Base-by-base conservation (phyloP, 2,113 vertebrate genomes). In the Mesembrinibis cayennensis region DNA sequence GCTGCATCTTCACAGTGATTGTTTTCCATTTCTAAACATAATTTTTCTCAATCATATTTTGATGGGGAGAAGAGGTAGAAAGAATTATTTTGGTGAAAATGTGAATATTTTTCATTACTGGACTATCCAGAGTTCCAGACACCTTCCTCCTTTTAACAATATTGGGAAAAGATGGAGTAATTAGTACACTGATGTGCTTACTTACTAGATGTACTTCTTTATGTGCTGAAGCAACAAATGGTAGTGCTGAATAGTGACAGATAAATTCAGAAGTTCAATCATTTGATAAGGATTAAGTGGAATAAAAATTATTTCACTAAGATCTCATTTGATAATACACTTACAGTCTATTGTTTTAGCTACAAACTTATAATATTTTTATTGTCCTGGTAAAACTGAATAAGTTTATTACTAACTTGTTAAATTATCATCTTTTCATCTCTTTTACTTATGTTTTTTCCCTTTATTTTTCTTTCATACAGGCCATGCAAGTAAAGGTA, bases 401-500 rank as follows among this genome's bases (percentile, higher is more conserved):
- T 93, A 85, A 93, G 36, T 95, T 97, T 97, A 70, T 95, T 77
- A 93, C 17, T 93, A 89, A 96, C 70, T 63, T 97, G 70, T 88
- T 90, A 91, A 94, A 62, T 89, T 78, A 82, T 29, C 94, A 94
- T 84, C 27, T 67, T 95, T 95, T 95, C 97, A 97, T 97, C 97
- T 95, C 92, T 97, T 97, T 96, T 97, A 97, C 97, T 98, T 95
- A 97, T 95, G 4, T 88, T 97, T 97, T 97, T 97, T 49, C 97
- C 96, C 93, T 97, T 97, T 98, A 97, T 98, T 98, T 98, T 98
- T 98, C 98, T 98, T 98, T 98, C 98, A 98, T 97, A 98, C 98
- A 99, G 99, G 98, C 98, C 97, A 99, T 99, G 97, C 98, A 99
- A 98, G 98, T 98, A 97, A 99, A 99, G 99, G 98, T 99, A 99